Evolutionary conservation across 1,140 invertebrate species (phyloP).

Genomic region (Chrysopa pallens): DNA sequence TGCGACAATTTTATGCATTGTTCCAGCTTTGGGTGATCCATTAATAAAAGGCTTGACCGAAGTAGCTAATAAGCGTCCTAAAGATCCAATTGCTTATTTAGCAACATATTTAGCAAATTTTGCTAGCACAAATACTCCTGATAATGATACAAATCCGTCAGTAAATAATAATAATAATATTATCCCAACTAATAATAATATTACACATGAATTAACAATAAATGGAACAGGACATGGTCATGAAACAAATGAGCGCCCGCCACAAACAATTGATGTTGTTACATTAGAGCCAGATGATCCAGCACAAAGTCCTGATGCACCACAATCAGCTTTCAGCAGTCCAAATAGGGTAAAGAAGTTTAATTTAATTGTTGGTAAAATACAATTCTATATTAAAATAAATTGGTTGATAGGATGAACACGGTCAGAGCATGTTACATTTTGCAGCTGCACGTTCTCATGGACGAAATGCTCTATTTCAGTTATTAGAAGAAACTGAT

Average conservation of each 20-base stretch:
- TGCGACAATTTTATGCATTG: slow-evolving; percentile 9
- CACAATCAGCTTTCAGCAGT: slow-evolving; percentile 37
- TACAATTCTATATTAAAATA: slow-evolving; percentile 6
- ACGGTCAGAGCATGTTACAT: slow-evolving; percentile 76
- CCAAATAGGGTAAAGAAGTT: slow-evolving; percentile 32
- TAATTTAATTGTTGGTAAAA: not conserved
- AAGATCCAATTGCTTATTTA: slow-evolving; percentile 65
- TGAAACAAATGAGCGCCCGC: slow-evolving; percentile 1
- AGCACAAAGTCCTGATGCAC: slow-evolving; percentile 23
- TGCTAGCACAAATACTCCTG: slow-evolving; percentile 30
- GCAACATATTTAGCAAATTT: slow-evolving; percentile 66
- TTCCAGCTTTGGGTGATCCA: slow-evolving; percentile 65
- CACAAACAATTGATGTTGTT: slow-evolving; percentile 22
- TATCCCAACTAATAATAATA: not conserved
- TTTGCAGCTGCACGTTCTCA: slow-evolving; percentile 65
- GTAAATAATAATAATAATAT: slow-evolving; percentile 8
- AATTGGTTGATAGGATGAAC: slow-evolving; percentile 45
- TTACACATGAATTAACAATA: not conserved
- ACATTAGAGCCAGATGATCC: slow-evolving; percentile 17
- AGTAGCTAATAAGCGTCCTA: slow-evolving; percentile 60
- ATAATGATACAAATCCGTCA: not conserved
- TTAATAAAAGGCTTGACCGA: slow-evolving; percentile 72
- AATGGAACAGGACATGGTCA: not conserved
- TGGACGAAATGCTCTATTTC: slow-evolving; percentile 52
- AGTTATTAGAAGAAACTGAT: slow-evolving; percentile 56